Evolutionary conservation across 1,140 invertebrate genomes (phyloP), one percentile per base, ranked within the genome.

Genomic region (Nasonia longicornis): DNA sequence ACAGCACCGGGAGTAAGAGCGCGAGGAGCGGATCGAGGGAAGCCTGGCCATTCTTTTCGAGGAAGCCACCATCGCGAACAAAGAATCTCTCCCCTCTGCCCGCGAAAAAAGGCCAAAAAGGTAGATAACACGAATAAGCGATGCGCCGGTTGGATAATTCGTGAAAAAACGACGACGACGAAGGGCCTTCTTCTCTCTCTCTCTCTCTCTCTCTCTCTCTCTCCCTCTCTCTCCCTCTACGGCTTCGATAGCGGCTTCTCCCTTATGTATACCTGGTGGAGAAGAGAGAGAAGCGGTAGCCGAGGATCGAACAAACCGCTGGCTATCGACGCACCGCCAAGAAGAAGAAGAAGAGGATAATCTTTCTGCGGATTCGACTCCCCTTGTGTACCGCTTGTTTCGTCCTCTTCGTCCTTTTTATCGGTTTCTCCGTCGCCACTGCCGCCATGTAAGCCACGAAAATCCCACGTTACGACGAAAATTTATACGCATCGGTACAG

Each of bases 61-160:
- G 84, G 85, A 86, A 85, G 83, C 73, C 69, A 77, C 84, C 85
- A 87, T 86, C 84, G 84, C 84, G 87, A 88, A 87, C 87, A 87
- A 88, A 89, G 86, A 88, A 86, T 88, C 86, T 87, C 86, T 85
- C 82, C 82, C 58, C 52, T 81, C 45, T 63, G 12, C 11, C 29
- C 20, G 70, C 42, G 71, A 83, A 84, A 87, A 88, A 88, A 85
- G 82, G 82, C 84, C 80, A 85, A 87, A 88, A 88, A 88, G 84
- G 85, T 84, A 82, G 85, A 88, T 87, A 82, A 87, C 86, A 88
- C 86, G 87, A 87, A 87, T 88, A 88, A 88, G 85, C 86, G 87
- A 89, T 87, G 85, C 85, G 85, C 85, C 81, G 85, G 82, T 87
- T 83, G 85, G 86, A 86, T 86, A 87, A 86, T 86, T 85, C 84